phyloP scores from a whole-genome alignment of 2,888 invertebrate genomes.

The Punctoribates punctum region DNA sequence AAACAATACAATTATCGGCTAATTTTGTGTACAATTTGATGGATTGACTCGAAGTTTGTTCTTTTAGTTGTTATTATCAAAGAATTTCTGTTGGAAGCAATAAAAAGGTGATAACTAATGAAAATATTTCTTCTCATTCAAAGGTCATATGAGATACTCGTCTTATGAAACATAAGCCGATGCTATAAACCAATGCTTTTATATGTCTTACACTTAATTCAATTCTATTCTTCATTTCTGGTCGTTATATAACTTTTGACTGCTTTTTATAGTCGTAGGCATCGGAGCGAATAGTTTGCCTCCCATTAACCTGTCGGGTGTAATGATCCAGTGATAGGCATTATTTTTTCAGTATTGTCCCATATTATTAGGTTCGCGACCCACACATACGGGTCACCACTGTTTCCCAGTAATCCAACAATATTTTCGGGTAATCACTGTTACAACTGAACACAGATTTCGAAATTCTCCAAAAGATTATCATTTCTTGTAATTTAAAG shows the following conservation, averaged over 20 bases:
- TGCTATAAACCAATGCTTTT: background rate
- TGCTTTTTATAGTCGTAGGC: constrained; percentile 5
- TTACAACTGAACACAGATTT: no score
- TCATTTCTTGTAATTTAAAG: no score
- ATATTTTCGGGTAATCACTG: no score
- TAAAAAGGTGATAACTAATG: constrained; percentile 13
- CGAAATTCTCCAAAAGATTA: no score
- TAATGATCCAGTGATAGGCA: constrained; percentile 4
- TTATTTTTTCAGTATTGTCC: constrained; percentile 3
- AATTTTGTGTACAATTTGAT: background rate
- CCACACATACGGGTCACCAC: background rate
- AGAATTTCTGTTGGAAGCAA: background rate
- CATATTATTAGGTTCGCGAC: constrained; percentile 6
- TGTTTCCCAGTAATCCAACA: background rate
- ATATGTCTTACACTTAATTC: background rate
- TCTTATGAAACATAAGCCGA: background rate
- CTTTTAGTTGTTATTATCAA: background rate
- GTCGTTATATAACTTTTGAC: background rate
- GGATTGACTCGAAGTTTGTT: background rate
- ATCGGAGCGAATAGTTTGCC: background rate
- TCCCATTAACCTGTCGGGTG: constrained; percentile 9
- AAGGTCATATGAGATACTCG: background rate
- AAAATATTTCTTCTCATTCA: background rate
- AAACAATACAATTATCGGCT: background rate
- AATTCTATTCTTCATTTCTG: background rate